phyloP scores from a whole-genome alignment of 2,888 invertebrate species.

The Drosophila borborema region DNA sequence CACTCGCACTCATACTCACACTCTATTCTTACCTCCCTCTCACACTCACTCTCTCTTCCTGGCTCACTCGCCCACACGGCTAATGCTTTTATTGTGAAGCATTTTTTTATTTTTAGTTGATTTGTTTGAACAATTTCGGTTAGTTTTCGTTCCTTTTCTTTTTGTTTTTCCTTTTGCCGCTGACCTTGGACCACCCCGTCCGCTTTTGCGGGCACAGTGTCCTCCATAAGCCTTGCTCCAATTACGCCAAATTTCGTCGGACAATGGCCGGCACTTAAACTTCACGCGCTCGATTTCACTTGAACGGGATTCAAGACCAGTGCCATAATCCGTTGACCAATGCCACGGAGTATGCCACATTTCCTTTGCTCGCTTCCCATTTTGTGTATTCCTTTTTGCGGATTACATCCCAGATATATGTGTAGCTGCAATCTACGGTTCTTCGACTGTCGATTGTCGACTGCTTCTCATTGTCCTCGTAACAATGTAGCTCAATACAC shows the following conservation, averaged over 20 bases:
- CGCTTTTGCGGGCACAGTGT: not conserved
- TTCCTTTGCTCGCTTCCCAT: constrained; percentile 28
- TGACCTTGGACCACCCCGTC: constrained; percentile 50
- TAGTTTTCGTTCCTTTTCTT: constrained; percentile 36
- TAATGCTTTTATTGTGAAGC: constrained; percentile 67
- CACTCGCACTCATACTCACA: constrained; percentile 28
- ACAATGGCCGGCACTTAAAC: constrained; percentile 68
- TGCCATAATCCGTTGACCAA: constrained; percentile 57
- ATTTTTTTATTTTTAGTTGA: constrained; percentile 62
- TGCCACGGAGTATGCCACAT: constrained; percentile 1
- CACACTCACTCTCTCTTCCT: not conserved
- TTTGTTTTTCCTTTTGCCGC: constrained; percentile 23
- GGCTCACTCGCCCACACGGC: constrained; percentile 26
- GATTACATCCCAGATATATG: constrained; percentile 26
- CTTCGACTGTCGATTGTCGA: no score
- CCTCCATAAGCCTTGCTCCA: constrained; percentile 40
- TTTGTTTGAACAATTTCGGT: constrained; percentile 62
- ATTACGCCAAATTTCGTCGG: constrained; percentile 59
- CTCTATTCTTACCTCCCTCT: not conserved
- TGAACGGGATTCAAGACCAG: constrained; percentile 44
- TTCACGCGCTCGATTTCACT: constrained; percentile 75
- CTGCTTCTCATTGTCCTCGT: not conserved
- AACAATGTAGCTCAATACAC: not conserved
- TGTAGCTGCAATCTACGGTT: not conserved
- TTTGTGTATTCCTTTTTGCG: constrained; percentile 15